A percentile compares a stretch with the other conserved stretches of the same genome.
Conservation (phyloP, 64 coral and sea anemone genomes). For the Montipora capricornis region DNA sequence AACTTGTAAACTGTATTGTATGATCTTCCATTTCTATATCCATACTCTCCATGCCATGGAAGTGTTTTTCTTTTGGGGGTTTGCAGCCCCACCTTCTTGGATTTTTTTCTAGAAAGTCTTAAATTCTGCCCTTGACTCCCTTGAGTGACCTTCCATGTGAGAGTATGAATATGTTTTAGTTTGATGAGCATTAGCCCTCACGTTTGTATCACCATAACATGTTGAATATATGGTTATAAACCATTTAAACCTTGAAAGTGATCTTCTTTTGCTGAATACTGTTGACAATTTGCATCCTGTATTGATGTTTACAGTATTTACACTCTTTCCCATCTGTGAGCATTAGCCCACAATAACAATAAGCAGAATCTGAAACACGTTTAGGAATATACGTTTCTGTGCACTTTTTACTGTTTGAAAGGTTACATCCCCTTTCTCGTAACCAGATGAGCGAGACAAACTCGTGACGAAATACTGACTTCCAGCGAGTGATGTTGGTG, state of each 20-base stretch:
- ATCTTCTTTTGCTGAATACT: slow-evolving; percentile 7
- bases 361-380: slow-evolving; percentile 3
- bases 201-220: slow-evolving; percentile 5
- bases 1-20: too few relatives aligned
- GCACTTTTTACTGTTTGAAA: slow-evolving; percentile 11
- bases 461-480: slow-evolving; percentile 76
- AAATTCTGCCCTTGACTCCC: too few relatives aligned
- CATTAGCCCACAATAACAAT: slow-evolving; percentile 59
- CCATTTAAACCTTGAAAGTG: neutral
- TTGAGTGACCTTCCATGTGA: too few relatives aligned
- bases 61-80: too few relatives aligned
- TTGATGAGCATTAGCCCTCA: too few relatives aligned
- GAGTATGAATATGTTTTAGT: too few relatives aligned
- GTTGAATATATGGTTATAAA: neutral
- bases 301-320: slow-evolving; percentile 36
- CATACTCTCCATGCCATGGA: too few relatives aligned
- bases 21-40: too few relatives aligned
- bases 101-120: too few relatives aligned
- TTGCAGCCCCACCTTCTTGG: too few relatives aligned
- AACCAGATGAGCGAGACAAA: slow-evolving; percentile 70
- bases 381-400: slow-evolving; percentile 47
- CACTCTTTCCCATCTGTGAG: slow-evolving; percentile 27
- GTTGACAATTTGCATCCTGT: slow-evolving; percentile 17
- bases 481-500: slow-evolving; percentile 58
- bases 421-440: slow-evolving; percentile 66